These are phyloP conservation scores for Radopholus similis DNA, from an alignment of 1,140 invertebrate genomes.

Conservation along the genomic window DNA sequence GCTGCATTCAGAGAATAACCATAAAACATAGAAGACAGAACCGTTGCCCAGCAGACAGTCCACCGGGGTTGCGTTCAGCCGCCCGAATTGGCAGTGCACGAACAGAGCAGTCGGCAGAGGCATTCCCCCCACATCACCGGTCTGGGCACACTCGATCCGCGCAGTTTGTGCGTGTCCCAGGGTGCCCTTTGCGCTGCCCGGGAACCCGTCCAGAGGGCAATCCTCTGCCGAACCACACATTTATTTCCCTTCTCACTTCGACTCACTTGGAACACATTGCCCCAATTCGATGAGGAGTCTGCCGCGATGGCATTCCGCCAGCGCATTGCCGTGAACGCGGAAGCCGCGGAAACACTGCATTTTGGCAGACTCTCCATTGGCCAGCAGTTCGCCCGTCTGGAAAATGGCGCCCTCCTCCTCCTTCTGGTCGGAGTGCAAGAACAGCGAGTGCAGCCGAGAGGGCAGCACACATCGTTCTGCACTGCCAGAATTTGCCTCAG, in stretches of 20 bases:
- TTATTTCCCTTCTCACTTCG: no score
- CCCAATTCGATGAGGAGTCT: conserved; percentile 26
- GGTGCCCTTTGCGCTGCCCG: conserved; percentile 18
- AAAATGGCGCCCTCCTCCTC: conserved; percentile 19
- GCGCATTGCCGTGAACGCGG: conserved; percentile 16
- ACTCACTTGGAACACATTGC: conserved; percentile 36
- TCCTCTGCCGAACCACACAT: conserved; percentile 32
- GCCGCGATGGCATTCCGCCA: conserved; percentile 39
- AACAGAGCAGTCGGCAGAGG: not conserved
- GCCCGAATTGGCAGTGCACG: conserved; percentile 29
- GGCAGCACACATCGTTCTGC: conserved; percentile 32
- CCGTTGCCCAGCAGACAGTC: not conserved
- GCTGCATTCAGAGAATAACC: no score
- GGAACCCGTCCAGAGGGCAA: conserved; percentile 16
- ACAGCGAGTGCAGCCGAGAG: conserved; percentile 39
- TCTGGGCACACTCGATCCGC: conserved; percentile 13
- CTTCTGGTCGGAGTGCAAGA: conserved; percentile 3
- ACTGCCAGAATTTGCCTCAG: no score
- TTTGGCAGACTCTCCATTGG: conserved; percentile 17
- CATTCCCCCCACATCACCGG: no score
- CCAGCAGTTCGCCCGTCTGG: conserved; percentile 28
- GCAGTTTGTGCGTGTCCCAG: conserved; percentile 23
- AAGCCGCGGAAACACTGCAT: conserved; percentile 41
- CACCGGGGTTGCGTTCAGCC: conserved; percentile 4
- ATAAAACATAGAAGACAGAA: not conserved